A percentile compares a stretch with the other conserved stretches of the same genome.
phyloP scores from a whole-genome alignment of 2,797 vertebrate genomes.

The Morus bassanus region DNA sequence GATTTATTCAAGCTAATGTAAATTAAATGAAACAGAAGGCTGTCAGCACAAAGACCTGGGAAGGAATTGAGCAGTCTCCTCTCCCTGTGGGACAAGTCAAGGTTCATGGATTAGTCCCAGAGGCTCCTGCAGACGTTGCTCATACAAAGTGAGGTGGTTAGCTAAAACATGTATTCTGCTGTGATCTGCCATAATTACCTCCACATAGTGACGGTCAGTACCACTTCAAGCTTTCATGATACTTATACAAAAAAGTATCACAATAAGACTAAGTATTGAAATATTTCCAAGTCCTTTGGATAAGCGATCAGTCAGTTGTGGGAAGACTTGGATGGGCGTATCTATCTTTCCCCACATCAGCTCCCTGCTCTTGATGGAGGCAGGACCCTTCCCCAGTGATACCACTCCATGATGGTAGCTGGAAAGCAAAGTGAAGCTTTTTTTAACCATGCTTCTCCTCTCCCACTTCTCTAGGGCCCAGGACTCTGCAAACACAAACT shows the following conservation, averaged over 20 bases:
- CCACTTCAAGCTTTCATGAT: neutral
- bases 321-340: neutral
- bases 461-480: neutral
- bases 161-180: neutral
- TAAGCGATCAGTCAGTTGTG: neutral
- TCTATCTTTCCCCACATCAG: neutral
- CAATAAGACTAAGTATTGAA: neutral
- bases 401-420: neutral
- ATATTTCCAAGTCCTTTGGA: neutral
- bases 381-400: neutral
- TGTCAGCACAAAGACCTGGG: neutral
- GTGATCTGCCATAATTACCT: neutral
- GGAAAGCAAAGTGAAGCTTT: neutral
- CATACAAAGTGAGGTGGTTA: neutral
- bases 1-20: conserved; percentile 2
- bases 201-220: neutral
- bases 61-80: neutral
- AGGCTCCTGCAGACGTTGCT: neutral
- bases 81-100: neutral
- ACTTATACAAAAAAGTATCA: neutral
- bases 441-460: neutral
- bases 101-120: neutral
- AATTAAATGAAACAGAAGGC: neutral
- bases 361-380: neutral
- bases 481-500: neutral